Conservation (phyloP, 2,797 vertebrate species). For the Iguana delicatissima region DNA sequence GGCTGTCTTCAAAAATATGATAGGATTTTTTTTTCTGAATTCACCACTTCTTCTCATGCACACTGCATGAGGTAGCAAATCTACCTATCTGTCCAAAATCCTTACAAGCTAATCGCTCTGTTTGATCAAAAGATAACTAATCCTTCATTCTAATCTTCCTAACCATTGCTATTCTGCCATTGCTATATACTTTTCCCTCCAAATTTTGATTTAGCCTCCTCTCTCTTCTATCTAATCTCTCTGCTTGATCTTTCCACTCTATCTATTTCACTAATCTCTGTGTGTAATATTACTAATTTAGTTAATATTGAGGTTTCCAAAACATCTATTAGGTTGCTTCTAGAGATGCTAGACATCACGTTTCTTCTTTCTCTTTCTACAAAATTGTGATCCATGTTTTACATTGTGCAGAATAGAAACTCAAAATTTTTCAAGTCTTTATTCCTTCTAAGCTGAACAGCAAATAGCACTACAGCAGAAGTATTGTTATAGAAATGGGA, state of each 20-base stretch:
- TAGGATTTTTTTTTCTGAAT: conserved; percentile 29
- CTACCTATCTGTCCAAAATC: conserved; percentile 7
- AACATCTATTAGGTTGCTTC: neutral
- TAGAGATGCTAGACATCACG: neutral
- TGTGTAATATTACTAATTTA: conserved; percentile 31
- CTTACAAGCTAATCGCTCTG: conserved; percentile 7
- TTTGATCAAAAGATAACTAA: conserved; percentile 10
- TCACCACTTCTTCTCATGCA: neutral
- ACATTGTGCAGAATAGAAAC: neutral
- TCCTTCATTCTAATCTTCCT: conserved; percentile 34
- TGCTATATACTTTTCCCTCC: neutral
- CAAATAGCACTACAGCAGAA: neutral
- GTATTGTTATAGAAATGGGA: neutral
- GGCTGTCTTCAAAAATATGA: neutral
- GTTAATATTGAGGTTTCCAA: conserved; percentile 19
- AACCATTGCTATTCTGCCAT: conserved; percentile 16
- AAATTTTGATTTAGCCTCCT: conserved; percentile 18
- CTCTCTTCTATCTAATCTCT: conserved; percentile 20
- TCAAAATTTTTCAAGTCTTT: neutral
- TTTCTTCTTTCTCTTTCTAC: neutral
- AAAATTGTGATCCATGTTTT: neutral
- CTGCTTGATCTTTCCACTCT: conserved; percentile 26
- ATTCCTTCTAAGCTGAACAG: neutral
- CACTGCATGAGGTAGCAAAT: conserved; percentile 1
- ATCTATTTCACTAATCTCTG: conserved; percentile 15